Percentiles rank a stretch among this genome's conserved stretches.
These are phyloP conservation scores for Cydia pomonella DNA, from an alignment of 1,140 invertebrate genomes.

Conservation along the genomic window DNA sequence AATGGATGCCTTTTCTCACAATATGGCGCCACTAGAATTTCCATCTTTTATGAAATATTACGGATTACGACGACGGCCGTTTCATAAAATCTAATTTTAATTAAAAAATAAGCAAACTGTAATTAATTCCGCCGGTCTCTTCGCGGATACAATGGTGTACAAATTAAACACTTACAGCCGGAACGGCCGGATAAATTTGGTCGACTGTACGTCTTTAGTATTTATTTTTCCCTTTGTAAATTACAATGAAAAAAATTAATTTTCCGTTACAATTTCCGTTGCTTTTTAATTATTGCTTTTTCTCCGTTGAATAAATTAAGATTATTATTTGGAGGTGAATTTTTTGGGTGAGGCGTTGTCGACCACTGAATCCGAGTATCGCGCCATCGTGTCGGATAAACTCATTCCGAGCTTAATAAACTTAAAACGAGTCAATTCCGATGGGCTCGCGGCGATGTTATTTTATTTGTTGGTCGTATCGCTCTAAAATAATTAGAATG, in stretches of 20 bases:
- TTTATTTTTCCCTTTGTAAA: slow-evolving; percentile 50
- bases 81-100: slow-evolving; percentile 77
- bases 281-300: slow-evolving; percentile 33
- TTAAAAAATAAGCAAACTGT: slow-evolving; percentile 75
- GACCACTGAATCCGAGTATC: slow-evolving; percentile 39
- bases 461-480: slow-evolving; percentile 69
- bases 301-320: slow-evolving; percentile 37
- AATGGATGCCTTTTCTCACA: slow-evolving; percentile 77
- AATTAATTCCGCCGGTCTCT: slow-evolving; percentile 60
- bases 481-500: slow-evolving; percentile 69
- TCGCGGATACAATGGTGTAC: slow-evolving; percentile 56
- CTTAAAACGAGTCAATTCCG: slow-evolving; percentile 66
- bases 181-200: slow-evolving; percentile 50
- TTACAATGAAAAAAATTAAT: slow-evolving; percentile 45
- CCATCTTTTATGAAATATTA: slow-evolving; percentile 80
- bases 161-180: slow-evolving; percentile 59
- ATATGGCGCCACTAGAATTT: slow-evolving; percentile 79
- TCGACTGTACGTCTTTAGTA: slow-evolving; percentile 43
- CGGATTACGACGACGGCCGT: slow-evolving; percentile 66
- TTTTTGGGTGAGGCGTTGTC: slow-evolving; percentile 35
- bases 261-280: slow-evolving; percentile 35
- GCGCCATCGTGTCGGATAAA: slow-evolving; percentile 42
- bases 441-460: slow-evolving; percentile 55
- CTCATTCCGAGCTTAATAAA: slow-evolving; percentile 68
- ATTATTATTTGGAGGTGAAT: slow-evolving; percentile 22